phyloP scores from a whole-genome alignment of 2,888 invertebrate species.

The Cheiracanthium punctorium region DNA sequence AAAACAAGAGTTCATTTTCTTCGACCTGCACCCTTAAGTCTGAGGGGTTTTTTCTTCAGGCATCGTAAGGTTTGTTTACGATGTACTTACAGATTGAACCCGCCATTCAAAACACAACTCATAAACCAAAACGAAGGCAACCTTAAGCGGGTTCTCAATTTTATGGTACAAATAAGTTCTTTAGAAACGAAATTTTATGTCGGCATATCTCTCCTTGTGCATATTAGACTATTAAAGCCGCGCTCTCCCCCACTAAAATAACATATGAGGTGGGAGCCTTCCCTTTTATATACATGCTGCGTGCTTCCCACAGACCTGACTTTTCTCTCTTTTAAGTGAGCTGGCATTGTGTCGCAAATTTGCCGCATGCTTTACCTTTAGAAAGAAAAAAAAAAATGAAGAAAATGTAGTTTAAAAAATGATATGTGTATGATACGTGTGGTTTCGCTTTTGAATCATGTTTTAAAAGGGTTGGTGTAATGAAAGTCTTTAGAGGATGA shows the following conservation, averaged over 20 bases:
- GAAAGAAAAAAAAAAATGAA: not conserved
- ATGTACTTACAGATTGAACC: constrained; percentile 19
- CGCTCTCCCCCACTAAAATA: not conserved
- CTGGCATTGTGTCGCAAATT: not conserved
- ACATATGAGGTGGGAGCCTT: not conserved
- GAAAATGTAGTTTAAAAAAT: not conserved
- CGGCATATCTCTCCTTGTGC: not conserved
- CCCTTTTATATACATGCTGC: not conserved
- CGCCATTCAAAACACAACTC: constrained; percentile 39
- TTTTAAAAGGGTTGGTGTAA: no score
- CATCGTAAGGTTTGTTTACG: constrained; percentile 55
- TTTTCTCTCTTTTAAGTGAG: not conserved
- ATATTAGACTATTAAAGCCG: constrained; percentile 21
- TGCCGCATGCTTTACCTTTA: not conserved
- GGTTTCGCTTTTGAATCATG: not conserved
- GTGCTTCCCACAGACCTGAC: no score
- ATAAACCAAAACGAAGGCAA: constrained; percentile 32
- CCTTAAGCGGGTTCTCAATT: constrained; percentile 32
- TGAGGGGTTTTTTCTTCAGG: constrained; percentile 21
- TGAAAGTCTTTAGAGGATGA: not conserved
- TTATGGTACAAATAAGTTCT: constrained; percentile 45
- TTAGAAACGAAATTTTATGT: constrained; percentile 38
- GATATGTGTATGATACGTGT: not conserved
- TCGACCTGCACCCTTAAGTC: no score
- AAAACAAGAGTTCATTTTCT: no score